Base-by-base conservation (phyloP, 2,113 vertebrate genomes). In the Dasypus novemcinctus region DNA sequence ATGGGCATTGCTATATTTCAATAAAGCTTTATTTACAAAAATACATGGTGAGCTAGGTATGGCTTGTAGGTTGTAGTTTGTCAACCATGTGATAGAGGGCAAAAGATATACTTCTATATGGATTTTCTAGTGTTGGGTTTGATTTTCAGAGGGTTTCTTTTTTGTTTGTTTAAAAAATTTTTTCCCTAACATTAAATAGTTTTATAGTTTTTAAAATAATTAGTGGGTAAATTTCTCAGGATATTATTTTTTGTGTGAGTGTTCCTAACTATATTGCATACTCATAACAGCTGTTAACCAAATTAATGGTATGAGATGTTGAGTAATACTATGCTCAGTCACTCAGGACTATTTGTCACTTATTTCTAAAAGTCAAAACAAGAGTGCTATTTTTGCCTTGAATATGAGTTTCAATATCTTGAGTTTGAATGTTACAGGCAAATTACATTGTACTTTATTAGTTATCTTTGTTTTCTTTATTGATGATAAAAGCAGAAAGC, bases 11-110 rank as follows among this genome's bases (percentile, higher is more conserved):
- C 15, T 68, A 0, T 79, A 10, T 66, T 14, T 27, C 68, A 78
- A 25, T 52, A 93, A 91, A 76, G 82, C 33, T 79, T 84, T 87
- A 83, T 72, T 87, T 78, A 63, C 4, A 87, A 72, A 90, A 91
- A 43, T 18, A 88, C 15, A 1, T 27, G 46, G 12, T 59, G 54
- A 23, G 43, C 2, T 7, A 6, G 41, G 54, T 54, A 91, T 38
- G 87, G 38, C 64, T 88, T 23, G 23, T 12, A 61, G 36, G 4
- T 57, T 66, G 8, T 66, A 74, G 21, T 64, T 78, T 46, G 21
- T 11, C n/a, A 41, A 38, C 25, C 20, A 46, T 87, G 13, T 64
- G 27, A 38, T 36, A 57, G 29, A 76, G 6, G 21, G 66, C 17
- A 21, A 31, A 63, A 63, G 7, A 3, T 38, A 0, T 90, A 59